Base-by-base conservation (phyloP, 2,888 invertebrate genomes). In the Stomorhina lunata region DNA sequence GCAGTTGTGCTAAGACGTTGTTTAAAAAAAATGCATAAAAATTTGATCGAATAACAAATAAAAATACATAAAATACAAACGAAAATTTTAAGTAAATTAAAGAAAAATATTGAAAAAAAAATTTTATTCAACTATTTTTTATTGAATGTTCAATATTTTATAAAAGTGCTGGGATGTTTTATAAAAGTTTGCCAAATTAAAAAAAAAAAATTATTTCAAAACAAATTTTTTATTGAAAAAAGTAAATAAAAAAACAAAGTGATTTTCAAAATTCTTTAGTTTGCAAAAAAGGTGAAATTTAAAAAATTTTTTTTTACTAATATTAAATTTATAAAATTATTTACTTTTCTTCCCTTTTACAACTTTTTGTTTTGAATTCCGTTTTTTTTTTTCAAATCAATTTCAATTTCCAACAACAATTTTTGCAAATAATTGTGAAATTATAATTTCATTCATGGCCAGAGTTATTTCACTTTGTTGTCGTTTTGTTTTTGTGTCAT, bases 1-100 rank as follows among this genome's bases (percentile, higher is more conserved):
- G 80, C 79, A 77, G 78, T 84, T 63, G 81, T 77, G 81, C 77
- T 76, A 80, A 80, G 68, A 69, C 81, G 76, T 80, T 71, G 20
- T 81, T 76, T 68, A 79, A 72, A 45, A 73, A 50, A 40, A 66
- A 61, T 66, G 34, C 71, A 32, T 4, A 37, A n/a, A 27, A 2
- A 68, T n/a, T n/a, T 48, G 43, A 32, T 40, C 20, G 55, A 75
- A 43, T 22, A 37, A 40, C 4, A 15, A 20, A 76, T 59, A 50
- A 66, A 63, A 15, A 10, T 15, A 73, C 57, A 59, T 34, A 45
- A 53, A 25, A 15, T 55, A 65, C 32, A n/a, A n/a, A n/a, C 27
- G 57, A 59, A 59, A 5, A 50, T 37, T 37, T 66, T 66, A 34
- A 25, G 50, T 50, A 20, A 37, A 50, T 50, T 66, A 50, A n/a